Base-by-base conservation (phyloP, 35 echinoderm and acorn worm species). In the Nesometra sesokonis region DNA sequence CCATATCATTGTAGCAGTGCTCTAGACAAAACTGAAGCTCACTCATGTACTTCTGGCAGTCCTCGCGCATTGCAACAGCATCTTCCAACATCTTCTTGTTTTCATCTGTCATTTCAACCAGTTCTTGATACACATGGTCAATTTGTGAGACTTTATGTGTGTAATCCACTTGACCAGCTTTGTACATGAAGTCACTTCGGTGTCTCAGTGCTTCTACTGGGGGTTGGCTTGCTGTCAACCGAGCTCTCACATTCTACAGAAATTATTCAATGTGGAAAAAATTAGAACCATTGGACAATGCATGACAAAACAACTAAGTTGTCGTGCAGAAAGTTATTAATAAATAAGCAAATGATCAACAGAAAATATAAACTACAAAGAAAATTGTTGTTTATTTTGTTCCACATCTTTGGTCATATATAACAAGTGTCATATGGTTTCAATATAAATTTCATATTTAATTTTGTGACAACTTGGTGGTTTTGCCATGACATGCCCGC, bases 11-110 rank as follows among this genome's bases (percentile, higher is more conserved):
- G 34, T 78, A 81, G 79, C 87, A 93, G 17, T 76, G 32, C 83
- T 93, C 86, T 0, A 93, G 82, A 36, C 91, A 85, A 35, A 88
- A 86, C 83, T 93, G 77, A 8, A 93, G 17, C 82, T 93, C 82
- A 31, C 78, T 83, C 33, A 89, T 35, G 17, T 78, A 84, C 29
- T 88, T 83, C 32, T 35, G 77, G 76, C 85, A 93, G 27, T 77
- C 87, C 15, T 80, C 57, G 31, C 91, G 88, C 8, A 80, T 47
- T 21, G 84, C 38, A 37, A 85, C 32, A 32, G 91, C 91, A 40
- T 80, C 87, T 30, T 80, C 79, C 17, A 38, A 80, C 4, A n/a
- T 29, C 30, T 32, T 76, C 32, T 82, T 76, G 32, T 84, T 1
- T 31, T 80, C 7, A 11, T 34, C 33, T 46, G 43, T 30, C 27